These are phyloP conservation scores for Tauraco erythrolophus DNA, from an alignment of 2,113 vertebrate genomes.

Conservation along the genomic window DNA sequence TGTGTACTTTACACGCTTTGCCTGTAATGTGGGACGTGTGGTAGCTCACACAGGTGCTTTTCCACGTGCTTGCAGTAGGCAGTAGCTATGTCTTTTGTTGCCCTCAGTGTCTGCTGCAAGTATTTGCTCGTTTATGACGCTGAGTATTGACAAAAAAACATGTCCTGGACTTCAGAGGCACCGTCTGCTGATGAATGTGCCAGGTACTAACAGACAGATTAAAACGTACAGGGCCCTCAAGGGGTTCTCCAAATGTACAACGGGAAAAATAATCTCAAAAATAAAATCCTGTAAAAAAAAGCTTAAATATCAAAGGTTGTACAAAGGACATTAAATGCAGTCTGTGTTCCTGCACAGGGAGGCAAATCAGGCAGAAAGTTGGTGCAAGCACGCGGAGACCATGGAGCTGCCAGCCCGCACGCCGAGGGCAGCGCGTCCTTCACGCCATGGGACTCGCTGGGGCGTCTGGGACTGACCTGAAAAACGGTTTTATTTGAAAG, in stretches of 20 bases:
- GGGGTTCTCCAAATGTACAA: neutral
- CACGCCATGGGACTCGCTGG: fast-evolving
- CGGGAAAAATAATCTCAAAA: neutral
- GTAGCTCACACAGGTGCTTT: neutral
- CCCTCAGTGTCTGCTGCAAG: neutral
- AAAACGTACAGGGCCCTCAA: neutral
- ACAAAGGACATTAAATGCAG: neutral
- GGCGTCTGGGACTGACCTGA: neutral
- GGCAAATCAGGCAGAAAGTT: neutral
- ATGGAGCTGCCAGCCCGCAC: fast-evolving
- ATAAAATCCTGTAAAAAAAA: neutral
- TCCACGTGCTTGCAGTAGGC: fast-evolving
- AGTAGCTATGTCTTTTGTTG: fast-evolving
- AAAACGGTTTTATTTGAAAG: neutral
- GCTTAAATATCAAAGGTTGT: neutral
- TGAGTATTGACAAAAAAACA: neutral
- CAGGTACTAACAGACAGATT: neutral
- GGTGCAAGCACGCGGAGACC: neutral
- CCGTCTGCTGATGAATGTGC: neutral
- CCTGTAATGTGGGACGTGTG: fast-evolving
- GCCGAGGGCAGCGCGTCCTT: fast-evolving
- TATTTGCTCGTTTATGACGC: neutral
- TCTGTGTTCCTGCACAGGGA: neutral
- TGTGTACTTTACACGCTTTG: neutral
- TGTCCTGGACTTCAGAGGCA: neutral